phyloP scores from a whole-genome alignment of 1,140 invertebrate species.

The Ylistrum balloti region DNA sequence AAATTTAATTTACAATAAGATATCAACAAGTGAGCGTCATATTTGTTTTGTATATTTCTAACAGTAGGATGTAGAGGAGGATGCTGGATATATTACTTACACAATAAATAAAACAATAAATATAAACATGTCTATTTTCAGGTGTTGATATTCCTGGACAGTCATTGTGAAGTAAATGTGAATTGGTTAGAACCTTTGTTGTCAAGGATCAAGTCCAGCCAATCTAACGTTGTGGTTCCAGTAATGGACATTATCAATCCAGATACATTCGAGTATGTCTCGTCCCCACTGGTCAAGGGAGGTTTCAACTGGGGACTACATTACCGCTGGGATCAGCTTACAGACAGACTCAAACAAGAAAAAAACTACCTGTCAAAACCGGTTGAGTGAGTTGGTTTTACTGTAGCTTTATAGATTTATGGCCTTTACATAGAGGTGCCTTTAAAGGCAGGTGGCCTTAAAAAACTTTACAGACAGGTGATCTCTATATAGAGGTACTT shows the following conservation, averaged over 20 bases:
- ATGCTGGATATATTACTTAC: too few relatives aligned
- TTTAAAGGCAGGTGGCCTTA: too few relatives aligned
- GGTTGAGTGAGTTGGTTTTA: conserved; percentile 65
- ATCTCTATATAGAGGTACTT: too few relatives aligned
- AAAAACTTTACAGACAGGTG: too few relatives aligned
- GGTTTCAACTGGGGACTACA: conserved; percentile 81
- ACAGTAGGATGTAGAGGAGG: too few relatives aligned
- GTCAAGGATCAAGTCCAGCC: conserved; percentile 92
- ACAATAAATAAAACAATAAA: too few relatives aligned
- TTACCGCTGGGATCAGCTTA: conserved; percentile 80
- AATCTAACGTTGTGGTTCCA: conserved; percentile 91
- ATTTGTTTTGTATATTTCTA: too few relatives aligned
- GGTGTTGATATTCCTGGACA: conserved; percentile 98
- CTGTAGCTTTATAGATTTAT: too few relatives aligned
- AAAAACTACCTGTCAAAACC: conserved; percentile 60
- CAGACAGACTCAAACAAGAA: conserved; percentile 61
- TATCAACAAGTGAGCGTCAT: too few relatives aligned
- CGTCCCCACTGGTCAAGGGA: conserved; percentile 75
- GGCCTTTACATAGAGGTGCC: too few relatives aligned
- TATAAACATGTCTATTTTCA: conserved; percentile 85
- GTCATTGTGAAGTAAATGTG: conserved; percentile 97
- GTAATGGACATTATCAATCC: conserved; percentile 99
- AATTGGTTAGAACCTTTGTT: conserved; percentile 98
- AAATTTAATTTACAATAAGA: too few relatives aligned
- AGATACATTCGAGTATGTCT: conserved; percentile 88